Percentiles rank a stretch among this genome's conserved stretches.
Evolutionary conservation across 2,888 invertebrate species (phyloP).

Genomic region (Melangyna quadrimaculata): DNA sequence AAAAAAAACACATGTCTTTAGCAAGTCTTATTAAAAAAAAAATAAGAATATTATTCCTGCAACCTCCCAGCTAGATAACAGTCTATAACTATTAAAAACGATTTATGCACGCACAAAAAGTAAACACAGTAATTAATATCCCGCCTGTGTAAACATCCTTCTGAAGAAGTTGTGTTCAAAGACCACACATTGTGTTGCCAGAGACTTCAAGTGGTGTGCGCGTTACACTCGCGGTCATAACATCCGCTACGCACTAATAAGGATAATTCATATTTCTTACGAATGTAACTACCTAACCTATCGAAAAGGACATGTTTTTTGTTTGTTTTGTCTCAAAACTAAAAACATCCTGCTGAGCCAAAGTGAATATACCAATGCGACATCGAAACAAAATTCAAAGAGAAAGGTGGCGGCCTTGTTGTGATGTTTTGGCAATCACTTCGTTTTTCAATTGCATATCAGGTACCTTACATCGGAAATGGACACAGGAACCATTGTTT

Average conservation of each 20-base stretch:
- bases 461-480: constrained; percentile 10
- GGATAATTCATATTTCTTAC: constrained; percentile 55
- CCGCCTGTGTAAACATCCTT: constrained; percentile 61
- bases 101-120: constrained; percentile 50
- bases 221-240: constrained; percentile 28
- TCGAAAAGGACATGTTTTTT: constrained; percentile 9
- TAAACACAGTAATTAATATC: constrained; percentile 67
- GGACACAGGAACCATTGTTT: constrained; percentile 55
- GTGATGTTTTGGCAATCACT: constrained; percentile 41
- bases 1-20: constrained; percentile 24
- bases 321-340: neutral
- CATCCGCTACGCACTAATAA: constrained; percentile 39
- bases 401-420: constrained; percentile 45
- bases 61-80: constrained; percentile 50
- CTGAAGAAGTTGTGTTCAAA: constrained; percentile 6
- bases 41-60: neutral
- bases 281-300: neutral
- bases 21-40: constrained; percentile 18
- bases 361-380: neutral
- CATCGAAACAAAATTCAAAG: constrained; percentile 17
- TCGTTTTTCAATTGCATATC: neutral
- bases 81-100: constrained; percentile 43
- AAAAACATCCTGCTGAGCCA: constrained; percentile 52
- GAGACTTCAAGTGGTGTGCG: constrained; percentile 2
- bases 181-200: constrained; percentile 46